Evolutionary conservation across 2,113 vertebrate species (phyloP).

Genomic region (Heptranchias perlo): DNA sequence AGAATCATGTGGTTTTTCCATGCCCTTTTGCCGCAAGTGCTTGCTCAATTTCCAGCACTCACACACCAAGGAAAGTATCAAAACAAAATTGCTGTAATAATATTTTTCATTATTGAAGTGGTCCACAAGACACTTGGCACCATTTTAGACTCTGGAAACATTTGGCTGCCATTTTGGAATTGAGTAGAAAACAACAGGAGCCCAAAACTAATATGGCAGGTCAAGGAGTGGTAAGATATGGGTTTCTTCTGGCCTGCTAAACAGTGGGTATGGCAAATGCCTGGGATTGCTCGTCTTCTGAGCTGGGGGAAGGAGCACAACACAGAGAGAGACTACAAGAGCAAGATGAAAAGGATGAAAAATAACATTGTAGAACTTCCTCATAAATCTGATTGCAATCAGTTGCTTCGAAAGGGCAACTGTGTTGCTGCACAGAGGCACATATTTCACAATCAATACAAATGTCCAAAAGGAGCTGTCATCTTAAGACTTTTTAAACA

Average conservation of each 20-base stretch:
- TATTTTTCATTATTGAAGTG: neutral
- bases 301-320: too few species aligned
- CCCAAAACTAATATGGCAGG: neutral
- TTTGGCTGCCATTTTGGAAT: neutral
- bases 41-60: neutral
- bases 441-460: neutral
- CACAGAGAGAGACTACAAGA: too few species aligned
- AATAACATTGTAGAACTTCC: too few species aligned
- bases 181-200: neutral
- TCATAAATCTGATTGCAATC: too few species aligned
- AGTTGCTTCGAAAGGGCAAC: neutral
- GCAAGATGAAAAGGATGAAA: too few species aligned
- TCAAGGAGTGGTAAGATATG: too few species aligned
- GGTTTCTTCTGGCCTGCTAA: too few species aligned
- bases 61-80: neutral
- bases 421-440: neutral
- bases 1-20: neutral
- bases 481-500: neutral
- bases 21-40: neutral
- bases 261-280: too few species aligned
- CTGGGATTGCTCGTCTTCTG: too few species aligned
- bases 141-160: neutral
- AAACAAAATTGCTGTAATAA: neutral
- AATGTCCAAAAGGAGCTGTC: neutral
- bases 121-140: neutral